phyloP scores from a whole-genome alignment of 2,888 invertebrate species.

The Oxytorus armatus region DNA sequence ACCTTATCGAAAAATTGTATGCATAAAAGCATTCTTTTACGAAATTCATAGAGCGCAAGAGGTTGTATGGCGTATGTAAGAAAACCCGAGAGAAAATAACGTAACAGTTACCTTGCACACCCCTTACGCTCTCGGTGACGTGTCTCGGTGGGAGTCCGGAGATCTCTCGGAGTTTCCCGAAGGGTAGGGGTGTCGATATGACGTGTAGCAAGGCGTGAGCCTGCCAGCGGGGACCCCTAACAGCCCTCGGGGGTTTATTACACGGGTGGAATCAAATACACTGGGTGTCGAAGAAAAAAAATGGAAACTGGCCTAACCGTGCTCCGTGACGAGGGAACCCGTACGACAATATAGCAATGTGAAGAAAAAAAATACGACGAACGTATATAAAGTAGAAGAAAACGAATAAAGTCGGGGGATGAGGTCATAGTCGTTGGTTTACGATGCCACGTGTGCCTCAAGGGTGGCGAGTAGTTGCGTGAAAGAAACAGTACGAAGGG shows the following conservation, averaged over 20 bases:
- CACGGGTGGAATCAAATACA: constrained; percentile 84
- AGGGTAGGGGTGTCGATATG: constrained; percentile 83
- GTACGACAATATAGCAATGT: constrained; percentile 51
- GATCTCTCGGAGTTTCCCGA: constrained; percentile 41
- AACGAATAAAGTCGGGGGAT: constrained; percentile 46
- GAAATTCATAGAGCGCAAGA: too few relatives aligned
- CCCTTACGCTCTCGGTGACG: constrained; percentile 69
- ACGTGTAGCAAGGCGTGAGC: constrained; percentile 79
- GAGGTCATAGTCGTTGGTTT: constrained; percentile 75
- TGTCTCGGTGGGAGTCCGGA: constrained; percentile 61
- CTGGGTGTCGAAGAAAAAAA: constrained; percentile 84
- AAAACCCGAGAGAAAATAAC: constrained; percentile 84
- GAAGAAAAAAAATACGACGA: constrained; percentile 35
- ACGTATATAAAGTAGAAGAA: constrained; percentile 32
- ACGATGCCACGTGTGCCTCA: constrained; percentile 67
- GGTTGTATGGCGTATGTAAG: constrained; percentile 50
- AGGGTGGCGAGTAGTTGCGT: constrained; percentile 51
- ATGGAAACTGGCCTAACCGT: constrained; percentile 73
- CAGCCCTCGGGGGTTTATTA: constrained; percentile 84
- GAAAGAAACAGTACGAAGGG: constrained; percentile 32
- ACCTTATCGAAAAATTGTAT: too few relatives aligned
- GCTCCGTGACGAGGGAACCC: constrained; percentile 63
- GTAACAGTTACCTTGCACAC: constrained; percentile 78
- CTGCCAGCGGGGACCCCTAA: constrained; percentile 70
- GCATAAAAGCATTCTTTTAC: too few relatives aligned